Conservation (phyloP, 2,888 invertebrate species). For the Palloptera scutellata region DNA sequence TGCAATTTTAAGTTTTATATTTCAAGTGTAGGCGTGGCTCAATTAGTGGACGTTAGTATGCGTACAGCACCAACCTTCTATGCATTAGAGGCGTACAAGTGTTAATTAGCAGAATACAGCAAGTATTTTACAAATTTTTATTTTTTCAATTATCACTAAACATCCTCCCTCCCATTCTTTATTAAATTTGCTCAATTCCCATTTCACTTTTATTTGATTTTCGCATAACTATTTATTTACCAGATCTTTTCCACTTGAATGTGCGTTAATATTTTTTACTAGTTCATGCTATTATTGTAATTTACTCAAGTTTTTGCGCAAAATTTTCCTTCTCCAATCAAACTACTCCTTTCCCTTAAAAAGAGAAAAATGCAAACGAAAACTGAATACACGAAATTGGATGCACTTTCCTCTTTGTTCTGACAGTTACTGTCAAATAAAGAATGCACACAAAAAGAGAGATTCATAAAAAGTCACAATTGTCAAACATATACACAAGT, state of each 20-base stretch:
- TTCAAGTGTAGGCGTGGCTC: constrained; percentile 8
- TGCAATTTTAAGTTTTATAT: not conserved
- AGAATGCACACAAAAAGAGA: too few species aligned
- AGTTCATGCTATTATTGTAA: too few species aligned
- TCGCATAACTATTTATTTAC: not conserved
- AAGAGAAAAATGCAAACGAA: constrained; percentile 20
- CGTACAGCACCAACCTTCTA: constrained; percentile 19
- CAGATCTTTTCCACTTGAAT: not conserved
- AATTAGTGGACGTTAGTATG: constrained; percentile 15
- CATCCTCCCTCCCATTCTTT: not conserved
- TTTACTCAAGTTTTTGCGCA: too few species aligned
- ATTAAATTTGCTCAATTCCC: constrained; percentile 20
- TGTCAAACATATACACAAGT: not conserved
- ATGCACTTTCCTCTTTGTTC: constrained; percentile 22
- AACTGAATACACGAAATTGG: constrained; percentile 26
- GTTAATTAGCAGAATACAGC: constrained; percentile 4
- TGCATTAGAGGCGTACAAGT: constrained; percentile 18
- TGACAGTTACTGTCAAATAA: constrained; percentile 38
- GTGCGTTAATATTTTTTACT: not conserved
- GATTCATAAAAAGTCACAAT: not conserved
- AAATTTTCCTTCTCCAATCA: too few species aligned
- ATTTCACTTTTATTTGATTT: constrained; percentile 12
- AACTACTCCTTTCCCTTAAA: not conserved
- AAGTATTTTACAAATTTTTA: too few species aligned
- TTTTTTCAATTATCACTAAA: not conserved